These are phyloP conservation scores for Drosophila virilis DNA, from an alignment of 1,140 invertebrate species.

Conservation along the genomic window DNA sequence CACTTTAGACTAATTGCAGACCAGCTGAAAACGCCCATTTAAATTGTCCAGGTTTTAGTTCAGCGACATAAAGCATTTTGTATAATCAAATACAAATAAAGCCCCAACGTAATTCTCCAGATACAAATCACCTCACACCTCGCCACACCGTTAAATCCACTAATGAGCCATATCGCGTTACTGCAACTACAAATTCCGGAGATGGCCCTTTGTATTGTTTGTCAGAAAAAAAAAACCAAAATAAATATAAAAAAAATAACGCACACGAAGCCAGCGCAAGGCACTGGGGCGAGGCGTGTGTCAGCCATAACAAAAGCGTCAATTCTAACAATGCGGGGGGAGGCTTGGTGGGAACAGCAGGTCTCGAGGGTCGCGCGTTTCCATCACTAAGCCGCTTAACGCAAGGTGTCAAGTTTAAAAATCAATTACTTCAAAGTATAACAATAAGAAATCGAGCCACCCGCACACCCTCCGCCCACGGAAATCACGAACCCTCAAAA, in stretches of 20 bases:
- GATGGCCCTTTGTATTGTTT: conserved; percentile 30
- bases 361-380: conserved; percentile 31
- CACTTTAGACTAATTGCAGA: conserved; percentile 80
- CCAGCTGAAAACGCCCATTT: conserved; percentile 47
- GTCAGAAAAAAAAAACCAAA: conserved; percentile 16
- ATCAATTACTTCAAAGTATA: conserved; percentile 73
- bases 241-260: background rate
- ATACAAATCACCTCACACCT: conserved; percentile 17
- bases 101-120: conserved; percentile 23
- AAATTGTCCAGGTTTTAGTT: conserved; percentile 48
- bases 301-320: conserved; percentile 33
- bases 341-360: background rate
- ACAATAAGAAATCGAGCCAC: conserved; percentile 36
- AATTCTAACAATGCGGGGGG: conserved; percentile 16
- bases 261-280: conserved; percentile 7
- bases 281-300: conserved; percentile 1
- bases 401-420: conserved; percentile 80
- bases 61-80: conserved; percentile 36
- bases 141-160: conserved; percentile 44
- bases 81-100: conserved; percentile 61
- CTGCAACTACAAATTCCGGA: conserved; percentile 47
- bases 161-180: conserved; percentile 75
- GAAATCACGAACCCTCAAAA: background rate
- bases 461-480: background rate
- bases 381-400: conserved; percentile 68